Base-by-base conservation (phyloP, 2,797 vertebrate genomes). In the Etheostoma nigrum region DNA sequence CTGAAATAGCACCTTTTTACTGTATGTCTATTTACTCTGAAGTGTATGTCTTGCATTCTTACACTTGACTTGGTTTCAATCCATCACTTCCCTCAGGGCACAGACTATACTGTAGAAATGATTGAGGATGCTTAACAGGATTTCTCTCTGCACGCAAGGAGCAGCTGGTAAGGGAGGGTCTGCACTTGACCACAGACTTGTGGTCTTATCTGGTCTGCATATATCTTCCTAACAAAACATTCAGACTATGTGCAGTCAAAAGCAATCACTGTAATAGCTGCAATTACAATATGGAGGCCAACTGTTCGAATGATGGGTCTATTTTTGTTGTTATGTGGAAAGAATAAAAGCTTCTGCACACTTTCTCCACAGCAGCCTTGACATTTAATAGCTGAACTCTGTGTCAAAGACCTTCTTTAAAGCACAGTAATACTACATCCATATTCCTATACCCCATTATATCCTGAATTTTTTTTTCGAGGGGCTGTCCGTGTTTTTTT, bases 1-100 rank as follows among this genome's bases (percentile, higher is more conserved):
- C 78, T 79, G 78, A 83, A 92, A 92, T 88, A 91, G 88, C 75
- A 78, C 74, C 76, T 89, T 89, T 90, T 80, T 75, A 71, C 76
- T 69, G 88, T 87, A 88, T 86, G 91, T 91, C 89, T 93, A 86
- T 94, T 93, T 91, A 88, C 90, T 92, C 87, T 94, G 84, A 92
- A 93, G 89, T 90, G 76, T 91, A 90, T 93, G 88, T 91, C 88
- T 91, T 87, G 88, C 74, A 88, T 92, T 91, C 84, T 93, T 91
- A 92, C 90, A 92, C 91, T 92, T 92, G 92, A 93, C 89, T 93
- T 88, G 81, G 91, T 92, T 88, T 92, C 91, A 93, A 23, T 23
- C 92, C 90, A 93, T 91, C 76, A 52, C 82, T 86, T 86, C 87
- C 88, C 86, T 74, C 66, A 36, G 87, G 92, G 89, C 74, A 64